phyloP scores from a whole-genome alignment of 2,888 invertebrate species.

The Criorhina ranunculi region DNA sequence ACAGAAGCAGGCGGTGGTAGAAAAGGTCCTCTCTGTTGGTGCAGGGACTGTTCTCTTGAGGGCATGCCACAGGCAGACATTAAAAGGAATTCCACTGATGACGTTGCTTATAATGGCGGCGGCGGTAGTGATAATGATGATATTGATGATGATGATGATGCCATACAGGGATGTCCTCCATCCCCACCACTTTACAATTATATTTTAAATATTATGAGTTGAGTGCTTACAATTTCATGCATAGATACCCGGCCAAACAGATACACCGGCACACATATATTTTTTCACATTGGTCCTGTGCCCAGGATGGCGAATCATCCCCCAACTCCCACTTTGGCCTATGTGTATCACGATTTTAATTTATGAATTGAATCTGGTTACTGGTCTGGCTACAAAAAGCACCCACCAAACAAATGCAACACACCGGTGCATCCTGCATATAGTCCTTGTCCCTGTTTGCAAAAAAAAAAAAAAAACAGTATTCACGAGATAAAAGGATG shows the following conservation, averaged over 20 bases:
- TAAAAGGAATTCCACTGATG: constrained; percentile 36
- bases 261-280: constrained; percentile 14
- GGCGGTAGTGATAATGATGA: not conserved
- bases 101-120: not conserved
- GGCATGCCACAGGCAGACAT: constrained; percentile 45
- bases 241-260: constrained; percentile 34
- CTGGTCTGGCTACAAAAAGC: constrained; percentile 42
- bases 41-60: constrained; percentile 10
- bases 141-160: constrained; percentile 20
- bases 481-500: constrained; percentile 58
- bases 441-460: not conserved
- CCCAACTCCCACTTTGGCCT: constrained; percentile 30
- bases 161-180: constrained; percentile 1
- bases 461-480: constrained; percentile 28
- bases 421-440: constrained; percentile 33
- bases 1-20: not conserved
- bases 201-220: constrained; percentile 63
- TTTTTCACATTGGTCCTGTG: constrained; percentile 15
- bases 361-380: constrained; percentile 74
- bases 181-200: constrained; percentile 51
- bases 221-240: constrained; percentile 55
- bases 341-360: constrained; percentile 71
- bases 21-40: not conserved
- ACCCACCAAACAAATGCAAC: constrained; percentile 34
- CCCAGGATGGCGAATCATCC: constrained; percentile 24